Evolutionary conservation across 2,113 vertebrate genomes (phyloP).

Genomic region (Erpornis zantholeuca): DNA sequence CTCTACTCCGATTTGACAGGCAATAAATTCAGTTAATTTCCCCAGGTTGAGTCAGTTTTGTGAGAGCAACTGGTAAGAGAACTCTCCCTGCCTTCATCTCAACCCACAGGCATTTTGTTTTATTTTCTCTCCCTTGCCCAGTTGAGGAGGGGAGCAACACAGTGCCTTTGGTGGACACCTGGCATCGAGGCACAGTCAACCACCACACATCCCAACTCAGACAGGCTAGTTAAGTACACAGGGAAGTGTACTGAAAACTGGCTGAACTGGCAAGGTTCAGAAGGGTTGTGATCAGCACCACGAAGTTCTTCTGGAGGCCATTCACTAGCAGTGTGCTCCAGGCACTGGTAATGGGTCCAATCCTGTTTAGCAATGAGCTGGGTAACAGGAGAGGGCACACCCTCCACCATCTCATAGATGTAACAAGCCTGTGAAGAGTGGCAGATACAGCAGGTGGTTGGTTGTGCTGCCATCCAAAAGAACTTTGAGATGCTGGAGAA

Average conservation of each 20-base stretch:
- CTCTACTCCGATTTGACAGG: neutral
- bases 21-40: neutral
- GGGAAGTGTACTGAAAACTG: neutral
- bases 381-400: neutral
- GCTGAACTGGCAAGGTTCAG: neutral
- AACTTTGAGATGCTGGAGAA: neutral
- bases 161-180: neutral
- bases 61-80: neutral
- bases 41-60: neutral
- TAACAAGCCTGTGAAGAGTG: neutral
- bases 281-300: neutral
- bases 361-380: neutral
- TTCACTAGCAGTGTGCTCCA: neutral
- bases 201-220: neutral
- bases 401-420: neutral
- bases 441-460: neutral
- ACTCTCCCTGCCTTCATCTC: neutral
- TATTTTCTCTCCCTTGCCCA: neutral
- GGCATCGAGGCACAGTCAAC: fast-evolving
- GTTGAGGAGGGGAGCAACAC: neutral
- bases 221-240: neutral
- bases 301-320: neutral
- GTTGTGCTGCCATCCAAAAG: neutral
- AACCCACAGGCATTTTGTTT: neutral
- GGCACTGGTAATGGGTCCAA: neutral